These are phyloP conservation scores for Dilophus febrilis DNA, from an alignment of 2,888 invertebrate genomes.

Conservation along the genomic window DNA sequence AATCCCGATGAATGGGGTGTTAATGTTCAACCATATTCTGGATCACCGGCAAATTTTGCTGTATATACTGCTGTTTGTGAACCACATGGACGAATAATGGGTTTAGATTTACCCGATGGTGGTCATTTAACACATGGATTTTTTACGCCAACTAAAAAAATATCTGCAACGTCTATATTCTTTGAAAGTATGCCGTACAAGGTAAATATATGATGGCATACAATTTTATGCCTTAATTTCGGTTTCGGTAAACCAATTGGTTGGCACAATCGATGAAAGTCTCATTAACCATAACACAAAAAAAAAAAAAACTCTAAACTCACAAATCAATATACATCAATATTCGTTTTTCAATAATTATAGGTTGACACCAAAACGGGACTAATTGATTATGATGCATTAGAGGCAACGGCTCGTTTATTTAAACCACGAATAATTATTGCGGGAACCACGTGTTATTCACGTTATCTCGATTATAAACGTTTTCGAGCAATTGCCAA, in stretches of 20 bases:
- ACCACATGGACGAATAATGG: slow-evolving; percentile 94
- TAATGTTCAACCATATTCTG: slow-evolving; percentile 93
- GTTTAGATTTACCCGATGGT: slow-evolving; percentile 89
- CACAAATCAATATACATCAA: too few species aligned
- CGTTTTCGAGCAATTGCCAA: slow-evolving; percentile 71
- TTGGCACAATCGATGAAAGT: too few species aligned
- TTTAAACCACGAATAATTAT: slow-evolving; percentile 88
- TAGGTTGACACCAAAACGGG: slow-evolving; percentile 60
- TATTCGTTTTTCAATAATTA: slow-evolving; percentile 8
- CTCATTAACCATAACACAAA: too few species aligned
- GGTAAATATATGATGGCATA: too few species aligned
- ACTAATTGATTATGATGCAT: slow-evolving; percentile 79
- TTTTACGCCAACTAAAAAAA: slow-evolving; percentile 75
- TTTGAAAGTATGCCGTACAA: slow-evolving; percentile 98
- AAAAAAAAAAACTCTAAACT: slow-evolving; percentile 17
- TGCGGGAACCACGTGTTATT: slow-evolving; percentile 89
- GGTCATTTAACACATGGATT: slow-evolving; percentile 91
- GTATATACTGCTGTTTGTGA: slow-evolving; percentile 82
- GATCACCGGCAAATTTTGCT: slow-evolving; percentile 91
- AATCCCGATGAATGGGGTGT: slow-evolving; percentile 85
- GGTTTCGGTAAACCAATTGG: too few species aligned
- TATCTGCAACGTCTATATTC: slow-evolving; percentile 93
- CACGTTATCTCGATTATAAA: slow-evolving; percentile 80
- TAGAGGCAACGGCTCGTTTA: slow-evolving; percentile 62
- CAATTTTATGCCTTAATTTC: too few species aligned